phyloP scores from a whole-genome alignment of 2,113 vertebrate species.

The Halcyon senegalensis region DNA sequence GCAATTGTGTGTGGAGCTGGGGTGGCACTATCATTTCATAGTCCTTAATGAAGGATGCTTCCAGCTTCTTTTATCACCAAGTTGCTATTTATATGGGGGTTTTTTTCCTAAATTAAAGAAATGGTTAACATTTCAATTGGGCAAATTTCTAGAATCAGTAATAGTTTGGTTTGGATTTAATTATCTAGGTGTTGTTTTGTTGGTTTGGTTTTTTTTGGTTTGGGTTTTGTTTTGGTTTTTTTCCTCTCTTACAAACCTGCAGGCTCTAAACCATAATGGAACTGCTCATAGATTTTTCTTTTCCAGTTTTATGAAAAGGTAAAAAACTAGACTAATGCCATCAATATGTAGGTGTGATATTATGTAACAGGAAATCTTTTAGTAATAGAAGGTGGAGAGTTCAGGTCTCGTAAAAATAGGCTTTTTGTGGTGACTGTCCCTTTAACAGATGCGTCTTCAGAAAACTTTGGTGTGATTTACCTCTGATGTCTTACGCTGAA shows the following conservation, averaged over 20 bases:
- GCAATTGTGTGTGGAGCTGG: slow-evolving; percentile 22
- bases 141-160: background rate
- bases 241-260: background rate
- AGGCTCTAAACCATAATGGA: background rate
- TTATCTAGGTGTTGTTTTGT: background rate
- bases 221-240: background rate
- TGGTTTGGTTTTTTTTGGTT: background rate
- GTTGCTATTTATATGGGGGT: background rate
- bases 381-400: background rate
- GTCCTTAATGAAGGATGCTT: background rate
- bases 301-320: background rate
- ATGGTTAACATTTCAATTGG: background rate
- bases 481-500: background rate
- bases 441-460: background rate
- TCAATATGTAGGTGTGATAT: background rate
- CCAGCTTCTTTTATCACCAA: background rate
- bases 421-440: background rate
- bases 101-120: background rate
- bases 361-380: background rate
- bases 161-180: background rate
- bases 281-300: background rate
- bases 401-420: background rate
- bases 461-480: background rate
- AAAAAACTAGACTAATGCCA: background rate
- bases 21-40: slow-evolving; percentile 14